Conservation (phyloP, 2,113 vertebrate genomes). For the Proterorhinus semilunaris region DNA sequence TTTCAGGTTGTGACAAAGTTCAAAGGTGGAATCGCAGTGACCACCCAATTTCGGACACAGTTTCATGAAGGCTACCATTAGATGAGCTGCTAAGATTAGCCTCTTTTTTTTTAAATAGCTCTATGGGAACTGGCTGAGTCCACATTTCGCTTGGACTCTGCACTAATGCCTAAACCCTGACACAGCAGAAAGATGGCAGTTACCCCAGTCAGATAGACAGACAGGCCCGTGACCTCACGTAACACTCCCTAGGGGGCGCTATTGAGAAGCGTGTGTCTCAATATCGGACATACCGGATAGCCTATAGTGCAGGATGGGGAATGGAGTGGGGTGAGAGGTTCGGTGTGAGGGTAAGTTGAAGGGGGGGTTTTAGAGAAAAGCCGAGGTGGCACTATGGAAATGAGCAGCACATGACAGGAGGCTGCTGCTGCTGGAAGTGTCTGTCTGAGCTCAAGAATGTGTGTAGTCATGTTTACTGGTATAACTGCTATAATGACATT, state of each 20-base stretch:
- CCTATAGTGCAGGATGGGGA: not conserved
- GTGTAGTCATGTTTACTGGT: slow-evolving; percentile 11
- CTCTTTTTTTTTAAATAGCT: not conserved
- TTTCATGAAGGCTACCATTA: slow-evolving; percentile 10
- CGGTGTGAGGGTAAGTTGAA: not conserved
- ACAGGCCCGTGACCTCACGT: slow-evolving; percentile 51
- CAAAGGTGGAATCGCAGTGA: slow-evolving; percentile 21
- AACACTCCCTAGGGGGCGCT: slow-evolving; percentile 20
- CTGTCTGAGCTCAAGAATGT: slow-evolving; percentile 25
- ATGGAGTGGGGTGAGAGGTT: slow-evolving; percentile 2
- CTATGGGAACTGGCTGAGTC: not conserved
- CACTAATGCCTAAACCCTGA: slow-evolving; percentile 39
- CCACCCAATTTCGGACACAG: slow-evolving; percentile 1
- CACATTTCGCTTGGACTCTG: slow-evolving; percentile 18
- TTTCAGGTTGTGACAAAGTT: slow-evolving; percentile 19
- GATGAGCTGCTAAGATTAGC: slow-evolving; percentile 21
- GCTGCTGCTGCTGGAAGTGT: slow-evolving; percentile 9
- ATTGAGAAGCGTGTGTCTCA: not conserved
- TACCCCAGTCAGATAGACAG: slow-evolving; percentile 48
- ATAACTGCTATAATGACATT: slow-evolving; percentile 35
- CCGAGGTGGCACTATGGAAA: slow-evolving; percentile 54
- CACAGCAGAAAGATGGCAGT: slow-evolving; percentile 19
- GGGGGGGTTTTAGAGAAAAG: slow-evolving; percentile 24
- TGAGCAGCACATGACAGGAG: slow-evolving; percentile 67
- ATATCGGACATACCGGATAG: not conserved